These are phyloP conservation scores for Synanthedon vespiformis DNA, from an alignment of 2,888 invertebrate species.

Conservation along the genomic window DNA sequence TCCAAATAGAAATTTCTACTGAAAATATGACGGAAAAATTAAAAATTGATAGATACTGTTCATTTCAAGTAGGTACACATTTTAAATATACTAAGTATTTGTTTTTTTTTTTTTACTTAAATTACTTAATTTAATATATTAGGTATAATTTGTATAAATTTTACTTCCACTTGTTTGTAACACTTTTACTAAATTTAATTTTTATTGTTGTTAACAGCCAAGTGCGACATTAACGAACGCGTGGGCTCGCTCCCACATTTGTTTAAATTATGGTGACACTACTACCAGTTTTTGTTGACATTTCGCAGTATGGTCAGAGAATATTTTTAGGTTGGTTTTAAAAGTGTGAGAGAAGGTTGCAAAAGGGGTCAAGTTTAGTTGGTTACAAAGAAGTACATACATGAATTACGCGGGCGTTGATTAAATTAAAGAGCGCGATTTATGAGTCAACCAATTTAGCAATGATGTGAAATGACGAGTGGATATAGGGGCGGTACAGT, in stretches of 20 bases:
- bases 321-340: background rate
- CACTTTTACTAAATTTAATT: conserved; percentile 24
- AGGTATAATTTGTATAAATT: no score
- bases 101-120: no score
- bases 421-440: conserved; percentile 65
- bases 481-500: conserved; percentile 42
- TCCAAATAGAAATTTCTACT: no score
- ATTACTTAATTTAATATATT: no score
- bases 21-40: no score
- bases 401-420: conserved; percentile 56
- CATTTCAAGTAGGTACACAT: no score
- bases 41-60: no score
- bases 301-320: background rate
- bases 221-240: conserved; percentile 28
- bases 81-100: no score
- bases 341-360: conserved; percentile 9
- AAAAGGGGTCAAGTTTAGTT: conserved; percentile 26
- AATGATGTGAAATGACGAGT: conserved; percentile 54
- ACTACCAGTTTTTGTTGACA: conserved; percentile 13
- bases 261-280: conserved; percentile 43
- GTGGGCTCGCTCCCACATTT: conserved; percentile 40
- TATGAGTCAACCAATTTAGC: conserved; percentile 64
- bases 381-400: conserved; percentile 28
- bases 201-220: conserved; percentile 25
- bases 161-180: conserved; percentile 3